Base-by-base conservation (phyloP, 2,888 invertebrate species). In the Lymantria monacha region DNA sequence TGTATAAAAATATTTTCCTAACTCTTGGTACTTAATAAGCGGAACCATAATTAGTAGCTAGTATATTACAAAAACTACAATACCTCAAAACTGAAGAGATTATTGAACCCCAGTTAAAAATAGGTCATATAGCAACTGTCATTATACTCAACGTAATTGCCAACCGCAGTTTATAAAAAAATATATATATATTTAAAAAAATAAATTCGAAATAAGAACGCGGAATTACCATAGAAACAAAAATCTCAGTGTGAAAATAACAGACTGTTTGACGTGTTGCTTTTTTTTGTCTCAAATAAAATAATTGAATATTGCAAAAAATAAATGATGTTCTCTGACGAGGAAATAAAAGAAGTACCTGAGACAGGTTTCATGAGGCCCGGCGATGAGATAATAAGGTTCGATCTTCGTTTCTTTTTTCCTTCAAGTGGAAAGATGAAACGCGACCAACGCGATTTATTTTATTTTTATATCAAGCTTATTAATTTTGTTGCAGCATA, bases 251-350 rank as follows among this genome's bases (percentile, higher is more conserved):
- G 64, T 60, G 76, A 77, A 80, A 85, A 81, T 36, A 79, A 77
- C 68, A 69, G 75, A 76, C 70, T 74, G 77, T 79, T 81, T 67
- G 67, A 67, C 67, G 63, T 65, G 82, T 82, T 82, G 79, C 76
- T n/a, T n/a, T 81, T 85, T 87, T 22, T 87, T 85, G 79, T 84
- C 72, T 78, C 65, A 77, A n/a, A n/a, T n/a, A n/a, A 87, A 89
- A 87, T 83, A 89, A 85, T 88, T 88, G 86, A 88, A 86, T 79
- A 85, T 78, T 83, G 77, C 72, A 67, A 83, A 75, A 82, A 85
- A 84, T 81, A 84, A 87, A 88, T 80, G 79, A 91, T 91, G 91
- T 88, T 91, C 81, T 86, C 87, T 62, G 87, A 89, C 69, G 89
- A 89, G 56, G 89, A 90, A 83, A 88, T 87, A 82, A 91, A 89